Evolutionary conservation across 2,113 vertebrate species (phyloP), one percentile per base, ranked within the genome.

Genomic region (Ginglymostoma cirratum): DNA sequence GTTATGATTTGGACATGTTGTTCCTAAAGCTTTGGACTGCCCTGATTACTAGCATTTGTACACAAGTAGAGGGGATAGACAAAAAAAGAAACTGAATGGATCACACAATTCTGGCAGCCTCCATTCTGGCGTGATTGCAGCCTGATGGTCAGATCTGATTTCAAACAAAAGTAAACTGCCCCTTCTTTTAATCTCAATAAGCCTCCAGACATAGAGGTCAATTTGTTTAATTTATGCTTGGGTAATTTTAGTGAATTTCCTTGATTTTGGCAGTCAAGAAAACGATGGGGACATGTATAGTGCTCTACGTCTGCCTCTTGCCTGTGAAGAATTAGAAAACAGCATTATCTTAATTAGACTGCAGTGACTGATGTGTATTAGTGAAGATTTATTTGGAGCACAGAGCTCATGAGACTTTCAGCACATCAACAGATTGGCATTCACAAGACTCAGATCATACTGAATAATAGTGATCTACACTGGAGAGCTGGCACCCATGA

Each of bases 301-400:
- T 34, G 30, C 3, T 67, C 6, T n/a, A 38, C n/a, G 2, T 1
- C 55, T 92, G 61, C 61, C 55, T 38, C 30, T 66, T n/a, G 89
- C 38, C 34, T 93, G 34, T 23, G 61, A 66, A 67, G 61, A 38
- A 66, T 38, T 93, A n/a, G 65, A 66, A 66, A 66, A 38, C 61
- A 93, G 61, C 21, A 66, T 8, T 67, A 66, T 67, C 87, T 93
- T 66, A 93, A 93, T 93, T 93, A 66, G 89, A 38, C 34, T 38
- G 89, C 34, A 38, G 48, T 61, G 87, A 90, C 52, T 61, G 48
- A 66, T 67, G 89, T 93, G 55, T 23, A 67, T 6, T n/a, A 66
- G 89, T n/a, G 30, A 66, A 93, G 61, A 93, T 93, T 93, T 66
- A 93, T 38, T 93, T 93, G 89, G 34, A 67, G 61, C 55, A 66